These are phyloP conservation scores for Drosophila fuyamai DNA, from an alignment of 1,140 invertebrate species.

Conservation along the genomic window DNA sequence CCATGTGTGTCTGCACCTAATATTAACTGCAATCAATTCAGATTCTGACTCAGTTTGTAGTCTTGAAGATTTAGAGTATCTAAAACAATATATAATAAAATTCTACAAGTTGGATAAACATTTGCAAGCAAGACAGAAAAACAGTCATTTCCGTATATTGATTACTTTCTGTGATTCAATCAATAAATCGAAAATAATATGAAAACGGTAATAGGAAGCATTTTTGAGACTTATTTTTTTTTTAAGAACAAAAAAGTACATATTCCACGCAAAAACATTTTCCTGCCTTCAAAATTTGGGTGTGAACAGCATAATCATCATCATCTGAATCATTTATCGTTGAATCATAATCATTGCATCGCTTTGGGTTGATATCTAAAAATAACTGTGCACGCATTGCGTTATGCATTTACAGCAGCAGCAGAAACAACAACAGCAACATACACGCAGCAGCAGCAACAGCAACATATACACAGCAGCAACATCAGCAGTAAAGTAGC, in stretches of 20 bases:
- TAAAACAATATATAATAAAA: not conserved
- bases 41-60: not conserved
- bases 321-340: constrained; percentile 22
- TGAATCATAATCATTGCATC: constrained; percentile 30
- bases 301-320: constrained; percentile 22
- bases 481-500: constrained; percentile 4
- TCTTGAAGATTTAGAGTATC: not conserved
- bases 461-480: not conserved
- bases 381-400: constrained; percentile 71
- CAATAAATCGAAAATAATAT: too few species aligned
- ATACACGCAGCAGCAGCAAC: constrained; percentile 2
- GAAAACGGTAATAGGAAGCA: too few species aligned
- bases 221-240: too few species aligned
- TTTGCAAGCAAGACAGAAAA: not conserved
- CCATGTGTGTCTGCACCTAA: constrained; percentile 4
- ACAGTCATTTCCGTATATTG: not conserved
- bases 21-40: constrained; percentile 10
- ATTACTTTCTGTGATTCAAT: too few species aligned
- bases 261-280: too few species aligned
- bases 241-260: too few species aligned
- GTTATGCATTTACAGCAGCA: constrained; percentile 49
- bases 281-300: too few species aligned
- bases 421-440: constrained; percentile 13
- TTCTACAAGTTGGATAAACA: not conserved
- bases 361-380: constrained; percentile 43